Base-by-base conservation (phyloP, 2,888 invertebrate species). In the Idaea aversata region DNA sequence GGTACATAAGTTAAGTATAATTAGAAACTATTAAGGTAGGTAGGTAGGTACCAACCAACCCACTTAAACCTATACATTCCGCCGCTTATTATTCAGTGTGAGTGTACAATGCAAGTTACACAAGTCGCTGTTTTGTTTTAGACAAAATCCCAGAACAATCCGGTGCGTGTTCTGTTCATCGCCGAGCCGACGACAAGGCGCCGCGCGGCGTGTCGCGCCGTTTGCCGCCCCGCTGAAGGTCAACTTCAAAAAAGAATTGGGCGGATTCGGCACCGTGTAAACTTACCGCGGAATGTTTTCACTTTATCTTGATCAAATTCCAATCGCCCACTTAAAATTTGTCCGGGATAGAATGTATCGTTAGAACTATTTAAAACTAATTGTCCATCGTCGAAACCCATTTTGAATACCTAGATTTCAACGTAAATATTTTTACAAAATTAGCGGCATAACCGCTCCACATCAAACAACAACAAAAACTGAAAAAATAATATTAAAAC, bases 271-370 rank as follows among this genome's bases (percentile, higher is more conserved):
- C 7, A 7, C 13, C 47, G 13, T 10, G 47, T 13, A 47, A 47
- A 47, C 47, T 47, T 47, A 47, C 47, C 47, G 7, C 47, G 47
- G 47, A 47, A 47, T 4, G 4, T 47, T 47, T 47, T 47, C 5
- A 47, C 47, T 47, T 47, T 47, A 47, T 47, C 35, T n/a, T 35
- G 61, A 4, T 61, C 25, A 34, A 61, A 61, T 15, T 61, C 25
- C 25, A 61, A 35, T 61, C 34, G n/a, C 0, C 61, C 61, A 35
- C 35, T n/a, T n/a, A 61, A 34, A 34, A 25, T 61, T 61, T 61
- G 61, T 35, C 61, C 61, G 34, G 61, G 61, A 34, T 61, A 35
- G 61, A 34, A 61, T 5, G 34, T n/a, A 61, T 35, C 61, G 34
- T 15, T 35, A n/a, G 61, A n/a, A 34, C n/a, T 61, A 35, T 61